A percentile compares a stretch with the other conserved stretches of the same genome.
phyloP scores from a whole-genome alignment of 2,113 vertebrate genomes.

The Panthera leo region DNA sequence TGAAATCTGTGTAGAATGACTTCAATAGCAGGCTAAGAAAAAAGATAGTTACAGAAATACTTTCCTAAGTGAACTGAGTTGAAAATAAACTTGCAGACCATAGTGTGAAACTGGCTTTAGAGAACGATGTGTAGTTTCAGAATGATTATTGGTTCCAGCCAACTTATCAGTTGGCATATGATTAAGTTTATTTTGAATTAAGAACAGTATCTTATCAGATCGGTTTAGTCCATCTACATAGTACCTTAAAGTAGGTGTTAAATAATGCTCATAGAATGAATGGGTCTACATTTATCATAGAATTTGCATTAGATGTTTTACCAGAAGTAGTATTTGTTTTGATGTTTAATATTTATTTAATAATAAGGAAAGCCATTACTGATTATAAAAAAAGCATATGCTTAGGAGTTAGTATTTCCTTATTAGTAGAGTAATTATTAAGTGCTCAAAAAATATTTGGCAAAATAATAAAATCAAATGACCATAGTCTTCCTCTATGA shows the following conservation, averaged over 20 bases:
- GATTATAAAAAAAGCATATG: neutral
- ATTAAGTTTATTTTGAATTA: neutral
- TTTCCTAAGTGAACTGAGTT: neutral
- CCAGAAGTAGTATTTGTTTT: neutral
- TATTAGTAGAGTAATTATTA: neutral
- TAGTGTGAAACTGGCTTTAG: neutral
- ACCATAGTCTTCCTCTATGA: neutral
- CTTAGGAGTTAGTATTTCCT: constrained; percentile 15
- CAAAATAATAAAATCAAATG: neutral
- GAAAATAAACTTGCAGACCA: neutral
- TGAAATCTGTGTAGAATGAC: constrained; percentile 1
- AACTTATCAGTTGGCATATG: neutral
- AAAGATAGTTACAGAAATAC: neutral
- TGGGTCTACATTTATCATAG: neutral
- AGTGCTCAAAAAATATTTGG: neutral
- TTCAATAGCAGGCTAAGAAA: constrained; percentile 11
- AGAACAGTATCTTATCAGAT: neutral
- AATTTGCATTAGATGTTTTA: neutral
- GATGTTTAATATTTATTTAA: constrained; percentile 5
- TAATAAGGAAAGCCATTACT: neutral
- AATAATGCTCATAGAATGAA: neutral
- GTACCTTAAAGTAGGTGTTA: neutral
- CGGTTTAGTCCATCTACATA: neutral
- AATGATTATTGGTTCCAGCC: neutral
- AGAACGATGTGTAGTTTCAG: neutral